A percentile compares a stretch with the other conserved stretches of the same genome.
Evolutionary conservation across 1,140 invertebrate species (phyloP).

Genomic region (Drosophila insularis): DNA sequence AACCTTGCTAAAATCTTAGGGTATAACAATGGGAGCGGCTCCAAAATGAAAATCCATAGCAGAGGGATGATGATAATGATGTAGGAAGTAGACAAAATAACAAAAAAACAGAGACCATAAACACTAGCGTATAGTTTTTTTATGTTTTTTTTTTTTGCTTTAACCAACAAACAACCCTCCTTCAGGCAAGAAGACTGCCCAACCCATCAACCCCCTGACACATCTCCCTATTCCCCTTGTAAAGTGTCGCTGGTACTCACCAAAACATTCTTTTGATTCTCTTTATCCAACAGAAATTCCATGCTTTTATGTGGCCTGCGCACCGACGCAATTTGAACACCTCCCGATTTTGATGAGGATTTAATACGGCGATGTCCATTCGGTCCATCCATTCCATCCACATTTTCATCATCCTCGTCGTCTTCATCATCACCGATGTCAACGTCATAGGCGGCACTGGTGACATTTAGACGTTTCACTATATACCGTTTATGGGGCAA

Average conservation of each 20-base stretch:
- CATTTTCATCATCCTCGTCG: slow-evolving; percentile 24
- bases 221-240: not conserved
- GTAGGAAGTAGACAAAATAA: slow-evolving; percentile 50
- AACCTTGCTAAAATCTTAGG: slow-evolving; percentile 18
- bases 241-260: slow-evolving; percentile 83
- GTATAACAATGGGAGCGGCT: slow-evolving; percentile 20
- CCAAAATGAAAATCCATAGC: slow-evolving; percentile 2
- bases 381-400: slow-evolving; percentile 19
- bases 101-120: slow-evolving; percentile 44
- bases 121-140: slow-evolving; percentile 52
- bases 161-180: slow-evolving; percentile 4
- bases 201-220: not conserved
- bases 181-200: not conserved
- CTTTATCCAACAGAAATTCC: slow-evolving; percentile 96
- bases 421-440: slow-evolving; percentile 27
- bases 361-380: slow-evolving; percentile 38
- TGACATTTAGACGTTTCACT: slow-evolving; percentile 64
- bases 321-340: slow-evolving; percentile 70
- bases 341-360: slow-evolving; percentile 36
- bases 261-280: slow-evolving; percentile 90
- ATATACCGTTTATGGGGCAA: slow-evolving; percentile 59
- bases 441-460: slow-evolving; percentile 52
- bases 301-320: slow-evolving; percentile 92
- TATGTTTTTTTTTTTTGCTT: too few species aligned
- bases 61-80: slow-evolving; percentile 28